Base-by-base conservation (phyloP, 2,113 vertebrate species). In the Smithornis capensis region DNA sequence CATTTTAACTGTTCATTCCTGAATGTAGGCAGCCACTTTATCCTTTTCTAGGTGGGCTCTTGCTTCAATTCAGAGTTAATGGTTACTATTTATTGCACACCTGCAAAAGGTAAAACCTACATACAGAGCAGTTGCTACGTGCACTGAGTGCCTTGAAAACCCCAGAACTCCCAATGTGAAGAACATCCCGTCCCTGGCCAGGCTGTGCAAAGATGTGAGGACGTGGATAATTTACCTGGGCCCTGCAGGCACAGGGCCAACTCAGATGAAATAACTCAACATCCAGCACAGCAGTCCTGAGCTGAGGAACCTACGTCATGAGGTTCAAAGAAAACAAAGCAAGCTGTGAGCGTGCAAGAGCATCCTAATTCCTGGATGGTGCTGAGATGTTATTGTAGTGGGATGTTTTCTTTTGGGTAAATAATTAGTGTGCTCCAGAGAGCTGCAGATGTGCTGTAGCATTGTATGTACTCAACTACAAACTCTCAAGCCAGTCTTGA, bases 11-110 rank as follows among this genome's bases (percentile, higher is more conserved):
- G 87, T 80, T 91, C 67, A 23, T 92, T 91, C 76, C 75, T 78
- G 16, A 73, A 69, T 44, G 78, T 60, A 85, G 75, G 81, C 83
- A 88, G 75, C n/a, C 76, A 62, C 91, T 94, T 95, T 33, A 85
- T 89, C 73, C 78, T 89, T 69, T 87, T 64, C 62, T 79, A 84
- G 77, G 65, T 79, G 86, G 35, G 42, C 35, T 82, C 19, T 64
- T 68, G 62, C 67, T 87, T 87, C 87, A 79, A 1, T 82, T 71
- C 81, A 45, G 40, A 91, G 95, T 96, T 97, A 96, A 96, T 97
- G 93, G 95, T 97, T 97, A 95, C 95, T 97, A 95, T 97, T 97
- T 96, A 97, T 96, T 97, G 93, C 94, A 68, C 59, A 65, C 70
- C 85, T 94, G 63, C 80, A 70, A 50, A 83, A 83, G 71, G 64